Evolutionary conservation across 2,797 vertebrate species (phyloP).

Genomic region (Hemitrygon akajei): DNA sequence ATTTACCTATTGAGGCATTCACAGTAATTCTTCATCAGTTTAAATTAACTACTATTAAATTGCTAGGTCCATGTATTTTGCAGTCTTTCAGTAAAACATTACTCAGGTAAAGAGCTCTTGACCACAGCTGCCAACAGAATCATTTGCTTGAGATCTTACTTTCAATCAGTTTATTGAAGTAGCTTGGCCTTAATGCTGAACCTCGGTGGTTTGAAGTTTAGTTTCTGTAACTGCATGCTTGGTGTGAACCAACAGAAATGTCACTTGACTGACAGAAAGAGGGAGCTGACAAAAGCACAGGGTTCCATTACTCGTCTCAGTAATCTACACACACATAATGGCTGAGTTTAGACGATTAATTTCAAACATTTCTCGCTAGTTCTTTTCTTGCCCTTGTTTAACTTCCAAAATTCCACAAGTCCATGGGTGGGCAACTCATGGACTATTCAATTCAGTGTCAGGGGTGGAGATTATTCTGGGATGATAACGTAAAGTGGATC

Average conservation of each 20-base stretch:
- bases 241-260: not conserved
- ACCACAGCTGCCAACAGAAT: constrained; percentile 40
- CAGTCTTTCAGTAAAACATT: constrained; percentile 1
- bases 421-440: too few relatives aligned
- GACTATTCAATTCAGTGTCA: too few relatives aligned
- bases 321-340: too few relatives aligned
- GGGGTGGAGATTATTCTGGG: too few relatives aligned
- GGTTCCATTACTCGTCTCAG: not conserved
- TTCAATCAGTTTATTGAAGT: constrained; percentile 32
- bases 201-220: constrained; percentile 1
- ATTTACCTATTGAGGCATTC: constrained; percentile 1
- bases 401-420: too few relatives aligned
- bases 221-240: not conserved
- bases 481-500: too few relatives aligned
- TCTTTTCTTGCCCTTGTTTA: too few relatives aligned
- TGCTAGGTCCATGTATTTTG: not conserved
- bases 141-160: not conserved
- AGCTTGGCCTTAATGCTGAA: constrained; percentile 26
- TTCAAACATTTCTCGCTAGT: too few relatives aligned
- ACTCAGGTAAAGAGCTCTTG: not conserved
- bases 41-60: not conserved
- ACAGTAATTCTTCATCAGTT: not conserved
- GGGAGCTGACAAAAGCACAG: not conserved
- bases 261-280: not conserved
- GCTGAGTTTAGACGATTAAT: too few relatives aligned